Base-by-base conservation (phyloP, 1,140 invertebrate genomes). In the Lysiphlebus fabarum region DNA sequence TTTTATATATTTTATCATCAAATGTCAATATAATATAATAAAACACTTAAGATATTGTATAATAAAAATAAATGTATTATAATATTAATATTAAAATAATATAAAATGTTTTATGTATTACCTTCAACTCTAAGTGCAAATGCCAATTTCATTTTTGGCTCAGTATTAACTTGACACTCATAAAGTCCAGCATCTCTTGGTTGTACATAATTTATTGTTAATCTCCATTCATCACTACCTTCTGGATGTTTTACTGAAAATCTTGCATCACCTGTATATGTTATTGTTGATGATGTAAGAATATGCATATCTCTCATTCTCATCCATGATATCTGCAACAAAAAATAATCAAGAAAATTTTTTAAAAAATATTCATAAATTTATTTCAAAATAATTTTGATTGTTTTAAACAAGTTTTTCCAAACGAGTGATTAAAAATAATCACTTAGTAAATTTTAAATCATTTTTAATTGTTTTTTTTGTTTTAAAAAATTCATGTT, bases 181-280 rank as follows among this genome's bases (percentile, higher is more conserved):
- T 95, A 96, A 43, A 91, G 85, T 0, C 93, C 93, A 2, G 87
- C 90, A 71, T 97, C 93, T 41, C 87, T 79, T 59, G 86, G 83
- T 76, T 95, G 91, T 5, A 94, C 89, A 72, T 90, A 94, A 65
- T 89, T 88, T 63, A 97, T 91, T 77, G 89, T 86, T 61, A 97
- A 84, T 71, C 90, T 90, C 93, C 93, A 96, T 72, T 95, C 91
- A 66, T 95, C 90, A n/a, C 88, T 89, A 11, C 86, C 84, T 63
- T 93, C 89, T 1, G 90, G 86, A 77, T 95, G 91, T 10, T 90
- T 82, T 1, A 93, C 88, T 50, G 89, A 88, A 78, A 94, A 95
- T 64, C 92, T 80, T 47, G 85, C 88, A 76, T 95, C 92, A 0
- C 90, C 90, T 0, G 92, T 94, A 75, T 94, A 95, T 11, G 90